These are phyloP conservation scores for Carcharodon carcharias DNA, from an alignment of 2,797 vertebrate genomes.

Conservation along the genomic window DNA sequence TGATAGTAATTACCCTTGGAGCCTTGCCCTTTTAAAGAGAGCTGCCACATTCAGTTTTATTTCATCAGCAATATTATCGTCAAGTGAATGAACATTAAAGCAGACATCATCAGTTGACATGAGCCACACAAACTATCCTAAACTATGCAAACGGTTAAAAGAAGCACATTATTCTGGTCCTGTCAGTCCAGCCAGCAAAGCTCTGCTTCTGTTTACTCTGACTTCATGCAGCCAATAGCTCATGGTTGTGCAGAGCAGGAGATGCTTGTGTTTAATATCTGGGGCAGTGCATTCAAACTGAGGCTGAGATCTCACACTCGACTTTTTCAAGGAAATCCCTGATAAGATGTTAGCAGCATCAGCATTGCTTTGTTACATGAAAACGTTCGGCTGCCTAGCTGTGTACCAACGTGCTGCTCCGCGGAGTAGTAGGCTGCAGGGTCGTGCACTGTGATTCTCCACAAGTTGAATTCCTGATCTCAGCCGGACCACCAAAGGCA, in stretches of 20 bases:
- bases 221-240: not conserved
- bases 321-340: not conserved
- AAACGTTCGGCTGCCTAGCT: not conserved
- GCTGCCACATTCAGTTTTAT: not conserved
- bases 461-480: not conserved
- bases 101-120: not conserved
- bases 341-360: not conserved
- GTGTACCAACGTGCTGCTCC: conserved; percentile 7
- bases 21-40: not conserved
- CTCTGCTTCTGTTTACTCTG: not conserved
- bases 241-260: not conserved
- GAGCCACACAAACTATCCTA: not conserved
- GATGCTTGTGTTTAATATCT: not conserved
- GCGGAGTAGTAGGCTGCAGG: not conserved
- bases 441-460: not conserved
- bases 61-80: not conserved
- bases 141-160: not conserved
- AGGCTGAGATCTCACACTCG: not conserved
- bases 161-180: not conserved
- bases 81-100: not conserved
- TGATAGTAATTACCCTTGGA: not conserved
- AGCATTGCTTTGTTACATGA: not conserved
- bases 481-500: conserved; percentile 1
- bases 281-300: not conserved
- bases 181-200: not conserved